Evolutionary conservation across 2,888 invertebrate genomes (phyloP), one percentile per base, ranked within the genome.

Genomic region (Sipha maydis): DNA sequence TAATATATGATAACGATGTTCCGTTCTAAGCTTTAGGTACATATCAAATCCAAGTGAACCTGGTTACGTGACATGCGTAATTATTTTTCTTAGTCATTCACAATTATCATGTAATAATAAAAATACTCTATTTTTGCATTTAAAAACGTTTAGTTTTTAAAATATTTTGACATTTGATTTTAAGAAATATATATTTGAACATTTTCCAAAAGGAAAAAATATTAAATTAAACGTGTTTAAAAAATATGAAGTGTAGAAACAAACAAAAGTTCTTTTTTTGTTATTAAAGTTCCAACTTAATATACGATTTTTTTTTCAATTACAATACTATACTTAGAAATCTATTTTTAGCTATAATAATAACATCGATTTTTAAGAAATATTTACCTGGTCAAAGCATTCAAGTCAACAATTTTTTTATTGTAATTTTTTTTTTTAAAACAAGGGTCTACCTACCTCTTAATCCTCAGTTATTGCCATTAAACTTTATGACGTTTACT

Each of bases 201-300:
- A 48, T 67, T 77, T 69, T 85, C 41, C 77, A 85, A 54, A 85
- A 78, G 28, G 19, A 69, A 85, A 85, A 69, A 69, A 77, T 48
- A 78, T 85, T 77, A 85, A 85, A 85, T 69, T 69, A 85, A 78
- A 85, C 69, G 77, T 78, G 85, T 85, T 85, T 78, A 85, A 85
- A 54, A 56, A 48, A 48, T 78, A 69, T 34, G 69, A 85, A 78
- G 78, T 78, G 69, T 78, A 78, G 34, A 54, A 69, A 85, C 77
- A 34, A 67, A 85, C 78, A 69, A 69, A n/a, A 34, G 2, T 76
- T 61, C 19, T 73, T 73, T 73, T 85, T 85, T 61, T 41, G 78
- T 69, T 85, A 77, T 77, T 54, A 19, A 19, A 1, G 31, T 85
- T 85, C 85, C 85, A 85, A 78, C 31, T 69, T 69, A n/a, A 76